Evolutionary conservation across 2,888 invertebrate species (phyloP), one percentile per base, ranked within the genome.

Genomic region (Campoletis raptor): DNA sequence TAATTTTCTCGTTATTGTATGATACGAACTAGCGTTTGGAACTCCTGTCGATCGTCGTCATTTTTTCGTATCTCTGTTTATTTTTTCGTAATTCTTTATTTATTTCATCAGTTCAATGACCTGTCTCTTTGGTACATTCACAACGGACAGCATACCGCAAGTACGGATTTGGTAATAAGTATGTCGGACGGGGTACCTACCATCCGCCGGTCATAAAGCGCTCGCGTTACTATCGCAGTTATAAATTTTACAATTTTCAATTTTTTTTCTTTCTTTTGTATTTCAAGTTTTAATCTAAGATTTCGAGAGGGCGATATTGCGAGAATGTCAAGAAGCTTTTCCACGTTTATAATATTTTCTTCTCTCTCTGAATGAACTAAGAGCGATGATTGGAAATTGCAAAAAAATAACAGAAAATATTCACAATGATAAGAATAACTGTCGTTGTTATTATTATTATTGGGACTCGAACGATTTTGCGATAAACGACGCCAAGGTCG

Each of bases 51-150:
- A 57, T 45, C 48, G 66, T 48, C 12, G 48, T 74, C 12, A 24
- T 67, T 69, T 52, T 40, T 36, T 61, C 30, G 24, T 57, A 37
- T 78, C 36, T 36, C 40, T 64, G 52, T 74, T 79, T 36, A 12
- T 54, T 83, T 76, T 72, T 74, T 84, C 78, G 72, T 30, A 81
- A 72, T 85, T 80, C 81, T 82, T 76, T 85, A 84, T 87, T 87
- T 87, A 85, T 87, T 88, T 88, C 85, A 90, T 89, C 88, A 87
- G 89, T 90, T 88, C 85, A 90, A 89, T 88, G 87, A 89, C 87
- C 88, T 87, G 92, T 93, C 88, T 85, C 93, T 94, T 94, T 94
- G 94, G 94, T 94, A 93, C 92, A 93, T 93, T 92, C 92, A 92
- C 92, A 93, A 93, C 91, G 91, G 92, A 93, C 93, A 93, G 93